Conservation (phyloP, 1,140 invertebrate genomes). For the Bombus consobrinus region DNA sequence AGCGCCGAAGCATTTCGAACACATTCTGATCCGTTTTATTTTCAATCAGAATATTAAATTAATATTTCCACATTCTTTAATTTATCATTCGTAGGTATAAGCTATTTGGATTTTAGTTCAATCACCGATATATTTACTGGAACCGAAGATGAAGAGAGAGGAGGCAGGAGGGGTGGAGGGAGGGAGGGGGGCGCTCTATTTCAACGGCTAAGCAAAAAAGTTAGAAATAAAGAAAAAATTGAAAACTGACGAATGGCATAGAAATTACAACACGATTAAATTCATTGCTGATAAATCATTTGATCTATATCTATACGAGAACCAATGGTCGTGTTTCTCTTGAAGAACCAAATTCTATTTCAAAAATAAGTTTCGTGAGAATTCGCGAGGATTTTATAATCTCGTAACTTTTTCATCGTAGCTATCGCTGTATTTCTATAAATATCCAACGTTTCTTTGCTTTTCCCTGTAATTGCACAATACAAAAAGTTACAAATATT, state of each 20-base stretch:
- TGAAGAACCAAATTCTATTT: constrained; percentile 10
- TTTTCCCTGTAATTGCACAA: not conserved
- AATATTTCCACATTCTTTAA: not conserved
- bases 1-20: constrained; percentile 76
- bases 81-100: not conserved
- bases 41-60: not conserved
- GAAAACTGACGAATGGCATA: not conserved
- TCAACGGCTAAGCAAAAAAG: not conserved
- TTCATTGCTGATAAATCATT: constrained; percentile 53
- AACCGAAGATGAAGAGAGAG: not conserved
- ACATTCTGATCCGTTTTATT: constrained; percentile 66
- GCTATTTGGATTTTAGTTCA: not conserved
- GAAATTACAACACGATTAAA: not conserved
- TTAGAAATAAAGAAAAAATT: not conserved
- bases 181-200: not conserved
- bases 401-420: not conserved
- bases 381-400: not conserved
- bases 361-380: constrained; percentile 4
- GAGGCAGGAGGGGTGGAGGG: rapidly evolving
- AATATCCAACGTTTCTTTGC: not conserved
- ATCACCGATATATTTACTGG: not conserved
- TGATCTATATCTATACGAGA: constrained; percentile 35
- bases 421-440: not conserved
- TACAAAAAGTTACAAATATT: not conserved
- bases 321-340: constrained; percentile 40